phyloP scores from a whole-genome alignment of 2,113 vertebrate genomes.

The Rhinolophus sinicus region DNA sequence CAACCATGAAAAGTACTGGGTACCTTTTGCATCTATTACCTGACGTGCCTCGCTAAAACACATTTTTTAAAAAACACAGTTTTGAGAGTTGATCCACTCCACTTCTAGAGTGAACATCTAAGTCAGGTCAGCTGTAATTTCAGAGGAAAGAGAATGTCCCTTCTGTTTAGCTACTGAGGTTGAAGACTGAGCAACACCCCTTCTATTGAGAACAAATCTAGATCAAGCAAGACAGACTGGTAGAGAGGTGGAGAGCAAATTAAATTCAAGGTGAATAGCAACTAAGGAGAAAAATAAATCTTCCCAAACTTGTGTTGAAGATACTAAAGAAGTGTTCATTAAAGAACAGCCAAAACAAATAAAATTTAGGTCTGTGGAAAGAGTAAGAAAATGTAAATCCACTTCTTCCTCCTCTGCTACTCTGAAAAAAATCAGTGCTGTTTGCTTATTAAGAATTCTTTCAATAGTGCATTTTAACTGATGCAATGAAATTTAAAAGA shows the following conservation, averaged over 20 bases:
- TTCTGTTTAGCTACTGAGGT: not conserved
- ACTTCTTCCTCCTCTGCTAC: not conserved
- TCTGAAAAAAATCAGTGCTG: not conserved
- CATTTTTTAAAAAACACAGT: no score
- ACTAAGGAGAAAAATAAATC: rapidly evolving
- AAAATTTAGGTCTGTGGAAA: not conserved
- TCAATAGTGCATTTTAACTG: not conserved
- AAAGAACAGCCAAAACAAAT: not conserved
- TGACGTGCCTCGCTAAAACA: not conserved
- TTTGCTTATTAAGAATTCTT: not conserved
- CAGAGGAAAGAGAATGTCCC: not conserved
- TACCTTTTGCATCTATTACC: not conserved
- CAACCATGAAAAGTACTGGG: not conserved
- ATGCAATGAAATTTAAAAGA: not conserved
- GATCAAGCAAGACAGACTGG: not conserved
- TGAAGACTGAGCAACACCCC: not conserved
- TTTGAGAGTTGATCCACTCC: not conserved
- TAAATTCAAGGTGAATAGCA: not conserved
- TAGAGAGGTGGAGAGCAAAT: not conserved
- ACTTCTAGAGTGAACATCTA: not conserved
- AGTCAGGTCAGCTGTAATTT: not conserved
- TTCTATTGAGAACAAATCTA: not conserved
- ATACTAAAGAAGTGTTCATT: not conserved
- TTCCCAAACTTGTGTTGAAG: not conserved
- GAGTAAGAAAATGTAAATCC: not conserved